Percentiles rank a stretch among this genome's conserved stretches.
Conservation (phyloP, 2,797 vertebrate genomes). For the Craterocephalus amniculus region DNA sequence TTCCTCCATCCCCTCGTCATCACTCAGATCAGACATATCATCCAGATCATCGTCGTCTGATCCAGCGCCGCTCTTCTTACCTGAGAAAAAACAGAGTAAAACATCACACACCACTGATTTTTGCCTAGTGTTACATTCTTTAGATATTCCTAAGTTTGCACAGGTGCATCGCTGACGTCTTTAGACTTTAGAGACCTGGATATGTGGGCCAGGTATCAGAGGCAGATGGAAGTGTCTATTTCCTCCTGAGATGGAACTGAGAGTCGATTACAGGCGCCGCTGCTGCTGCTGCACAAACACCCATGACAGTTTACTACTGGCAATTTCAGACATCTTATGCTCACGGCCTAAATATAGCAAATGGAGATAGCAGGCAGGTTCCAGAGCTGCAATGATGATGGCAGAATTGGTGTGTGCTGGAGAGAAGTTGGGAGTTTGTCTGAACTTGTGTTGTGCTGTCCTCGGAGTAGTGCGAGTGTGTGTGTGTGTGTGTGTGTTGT, state of each 20-base stretch:
- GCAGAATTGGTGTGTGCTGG: conserved; percentile 22
- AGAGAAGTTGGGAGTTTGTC: conserved; percentile 58
- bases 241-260: conserved; percentile 77
- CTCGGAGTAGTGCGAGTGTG: conserved; percentile 20
- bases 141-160: conserved; percentile 53
- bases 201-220: conserved; percentile 80
- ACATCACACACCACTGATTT: conserved; percentile 23
- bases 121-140: conserved; percentile 36
- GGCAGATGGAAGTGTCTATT: conserved; percentile 74
- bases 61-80: conserved; percentile 49
- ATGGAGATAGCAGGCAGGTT: conserved; percentile 78
- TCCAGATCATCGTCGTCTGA: conserved; percentile 70
- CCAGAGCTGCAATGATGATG: conserved; percentile 61
- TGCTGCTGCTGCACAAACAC: conserved; percentile 71
- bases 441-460: conserved; percentile 50
- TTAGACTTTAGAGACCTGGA: conserved; percentile 70
- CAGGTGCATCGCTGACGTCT: conserved; percentile 52
- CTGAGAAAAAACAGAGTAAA: conserved; percentile 53
- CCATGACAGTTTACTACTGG: conserved; percentile 80
- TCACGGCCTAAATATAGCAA: conserved; percentile 81
- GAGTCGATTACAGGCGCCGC: conserved; percentile 77
- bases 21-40: conserved; percentile 79
- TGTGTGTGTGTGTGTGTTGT: conserved; percentile 46
- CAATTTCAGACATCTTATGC: conserved; percentile 80
- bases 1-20: conserved; percentile 66